phyloP scores from a whole-genome alignment of 1,140 invertebrate species.

The Drosophila guanche region DNA sequence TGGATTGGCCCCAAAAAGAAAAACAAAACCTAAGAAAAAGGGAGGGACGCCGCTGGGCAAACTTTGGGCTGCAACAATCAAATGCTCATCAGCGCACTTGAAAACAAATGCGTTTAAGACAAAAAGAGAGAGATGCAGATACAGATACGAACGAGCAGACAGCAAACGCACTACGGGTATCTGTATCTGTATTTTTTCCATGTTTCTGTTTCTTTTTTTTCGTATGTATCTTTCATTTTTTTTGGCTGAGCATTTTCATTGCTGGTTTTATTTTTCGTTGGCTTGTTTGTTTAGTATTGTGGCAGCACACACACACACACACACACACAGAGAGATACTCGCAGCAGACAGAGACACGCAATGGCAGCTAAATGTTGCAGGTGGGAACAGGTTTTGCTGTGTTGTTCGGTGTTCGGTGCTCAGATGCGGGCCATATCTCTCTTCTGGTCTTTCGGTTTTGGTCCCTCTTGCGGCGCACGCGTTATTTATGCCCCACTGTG shows the following conservation, averaged over 20 bases:
- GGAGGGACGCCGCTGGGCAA: conserved; percentile 6
- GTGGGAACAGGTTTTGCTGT: conserved; percentile 75
- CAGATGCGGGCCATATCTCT: conserved; percentile 78
- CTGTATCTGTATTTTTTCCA: conserved; percentile 40
- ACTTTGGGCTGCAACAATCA: conserved; percentile 70
- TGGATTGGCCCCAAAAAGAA: conserved; percentile 40
- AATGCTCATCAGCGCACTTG: conserved; percentile 82
- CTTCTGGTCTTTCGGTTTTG: conserved; percentile 51
- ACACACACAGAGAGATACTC: not conserved
- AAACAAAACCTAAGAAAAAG: conserved; percentile 14
- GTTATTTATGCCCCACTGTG: conserved; percentile 79
- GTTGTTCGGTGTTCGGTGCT: conserved; percentile 23
- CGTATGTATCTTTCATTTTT: conserved; percentile 48
- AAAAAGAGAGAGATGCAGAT: conserved; percentile 19
- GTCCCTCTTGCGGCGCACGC: conserved; percentile 26
- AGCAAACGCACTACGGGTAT: conserved; percentile 41
- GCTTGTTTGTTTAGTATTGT: conserved; percentile 79
- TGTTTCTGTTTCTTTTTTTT: conserved; percentile 6
- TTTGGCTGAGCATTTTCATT: conserved; percentile 58
- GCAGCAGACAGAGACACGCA: conserved; percentile 36
- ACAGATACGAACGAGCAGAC: conserved; percentile 12
- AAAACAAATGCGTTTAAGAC: conserved; percentile 75
- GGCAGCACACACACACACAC: conserved; percentile 49
- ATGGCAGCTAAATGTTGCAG: conserved; percentile 57
- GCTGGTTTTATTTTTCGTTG: conserved; percentile 76